Evolutionary conservation across 2,797 vertebrate genomes (phyloP).

Genomic region (Chiloscyllium punctatum): DNA sequence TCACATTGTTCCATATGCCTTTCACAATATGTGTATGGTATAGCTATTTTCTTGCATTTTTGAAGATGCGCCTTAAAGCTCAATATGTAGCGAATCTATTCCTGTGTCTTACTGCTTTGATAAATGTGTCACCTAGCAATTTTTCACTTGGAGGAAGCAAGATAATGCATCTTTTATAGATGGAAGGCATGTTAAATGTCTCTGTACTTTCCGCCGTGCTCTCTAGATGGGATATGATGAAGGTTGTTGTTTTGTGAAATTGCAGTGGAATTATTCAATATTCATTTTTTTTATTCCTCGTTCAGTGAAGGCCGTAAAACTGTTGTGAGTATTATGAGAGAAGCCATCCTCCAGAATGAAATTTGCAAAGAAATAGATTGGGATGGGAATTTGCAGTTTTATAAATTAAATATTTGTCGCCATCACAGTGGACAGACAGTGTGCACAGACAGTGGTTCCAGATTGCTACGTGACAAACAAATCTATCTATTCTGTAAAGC

Average conservation of each 20-base stretch:
- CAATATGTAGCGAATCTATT: not conserved
- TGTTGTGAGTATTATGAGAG: not conserved
- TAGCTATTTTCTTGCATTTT: constrained; percentile 5
- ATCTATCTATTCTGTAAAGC: not conserved
- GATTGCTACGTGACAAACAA: not conserved
- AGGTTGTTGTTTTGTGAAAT: constrained; percentile 28
- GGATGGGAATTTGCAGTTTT: constrained; percentile 17
- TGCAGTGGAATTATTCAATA: constrained; percentile 33
- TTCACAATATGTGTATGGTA: not conserved
- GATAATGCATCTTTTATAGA: constrained; percentile 37
- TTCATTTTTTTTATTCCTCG: constrained; percentile 3
- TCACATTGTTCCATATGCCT: not conserved
- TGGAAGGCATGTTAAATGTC: constrained; percentile 29
- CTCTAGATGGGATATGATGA: not conserved
- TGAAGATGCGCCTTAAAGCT: not conserved
- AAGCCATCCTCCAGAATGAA: not conserved
- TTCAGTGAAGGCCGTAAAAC: not conserved
- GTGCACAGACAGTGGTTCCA: not conserved
- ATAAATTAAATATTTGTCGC: constrained; percentile 25
- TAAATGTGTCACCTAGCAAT: constrained; percentile 32
- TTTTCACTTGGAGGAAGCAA: constrained; percentile 26
- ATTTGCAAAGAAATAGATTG: not conserved
- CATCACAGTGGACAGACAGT: not conserved
- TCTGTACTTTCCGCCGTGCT: not conserved
- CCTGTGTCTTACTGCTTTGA: constrained; percentile 23